These are phyloP conservation scores for Acyrthosiphon pisum DNA, from an alignment of 1,140 invertebrate species.

Conservation along the genomic window DNA sequence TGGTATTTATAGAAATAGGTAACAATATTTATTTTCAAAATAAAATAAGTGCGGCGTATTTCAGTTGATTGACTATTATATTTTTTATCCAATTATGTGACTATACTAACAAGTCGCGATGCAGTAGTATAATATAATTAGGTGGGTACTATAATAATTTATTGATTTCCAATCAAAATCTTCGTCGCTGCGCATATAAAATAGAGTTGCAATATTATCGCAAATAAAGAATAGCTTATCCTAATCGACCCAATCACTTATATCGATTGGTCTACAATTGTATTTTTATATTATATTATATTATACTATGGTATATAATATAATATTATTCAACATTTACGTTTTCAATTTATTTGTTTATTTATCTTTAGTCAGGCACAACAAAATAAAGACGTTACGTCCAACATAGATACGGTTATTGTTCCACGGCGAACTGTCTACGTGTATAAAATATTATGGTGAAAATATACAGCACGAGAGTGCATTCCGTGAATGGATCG, in stretches of 20 bases:
- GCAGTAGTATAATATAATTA: too few species aligned
- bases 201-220: background rate
- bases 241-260: background rate
- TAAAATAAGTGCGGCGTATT: background rate
- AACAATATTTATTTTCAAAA: background rate
- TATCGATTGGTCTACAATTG: background rate
- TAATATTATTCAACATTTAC: background rate
- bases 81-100: too few species aligned
- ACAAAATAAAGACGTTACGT: background rate
- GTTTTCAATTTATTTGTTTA: constrained; percentile 2
- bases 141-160: too few species aligned
- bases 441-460: background rate
- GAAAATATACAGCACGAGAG: background rate
- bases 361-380: background rate
- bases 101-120: too few species aligned
- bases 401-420: background rate
- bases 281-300: background rate
- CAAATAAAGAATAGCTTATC: background rate
- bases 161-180: too few species aligned
- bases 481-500: background rate
- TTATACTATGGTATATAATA: background rate
- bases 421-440: background rate
- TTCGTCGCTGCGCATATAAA: too few species aligned
- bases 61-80: too few species aligned
- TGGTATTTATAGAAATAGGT: too few species aligned